A percentile compares a stretch with the other conserved stretches of the same genome.
These are phyloP conservation scores for Macrophya annulata DNA, from an alignment of 2,888 invertebrate genomes.

Conservation along the genomic window DNA sequence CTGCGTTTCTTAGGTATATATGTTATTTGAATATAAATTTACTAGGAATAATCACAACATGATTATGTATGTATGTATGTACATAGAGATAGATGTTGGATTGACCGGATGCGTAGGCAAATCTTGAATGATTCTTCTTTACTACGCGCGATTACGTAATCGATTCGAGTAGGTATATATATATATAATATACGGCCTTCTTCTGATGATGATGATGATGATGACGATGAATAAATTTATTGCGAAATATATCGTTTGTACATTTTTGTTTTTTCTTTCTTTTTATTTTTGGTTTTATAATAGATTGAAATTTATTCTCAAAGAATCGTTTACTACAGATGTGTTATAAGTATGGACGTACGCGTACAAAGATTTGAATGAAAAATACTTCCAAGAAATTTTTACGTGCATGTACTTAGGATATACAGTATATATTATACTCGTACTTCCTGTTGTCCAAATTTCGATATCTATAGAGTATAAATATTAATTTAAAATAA, in stretches of 20 bases:
- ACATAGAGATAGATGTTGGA: neutral
- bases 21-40: neutral
- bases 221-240: neutral
- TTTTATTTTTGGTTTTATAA: neutral
- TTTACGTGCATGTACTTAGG: neutral
- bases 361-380: too few relatives aligned
- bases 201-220: neutral
- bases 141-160: constrained; percentile 17
- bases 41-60: neutral
- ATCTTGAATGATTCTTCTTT: constrained; percentile 12
- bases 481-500: neutral
- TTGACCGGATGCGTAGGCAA: constrained; percentile 44
- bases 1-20: neutral
- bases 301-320: neutral
- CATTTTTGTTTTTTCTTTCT: too few relatives aligned
- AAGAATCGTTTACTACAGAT: too few relatives aligned
- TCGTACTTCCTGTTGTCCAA: neutral
- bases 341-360: too few relatives aligned
- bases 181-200: neutral
- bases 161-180: neutral
- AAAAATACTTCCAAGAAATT: neutral
- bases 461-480: too few relatives aligned
- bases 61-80: neutral
- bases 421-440: too few relatives aligned
- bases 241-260: neutral